Conservation (phyloP, 2,888 invertebrate species). For the Argyra leucocephala region DNA sequence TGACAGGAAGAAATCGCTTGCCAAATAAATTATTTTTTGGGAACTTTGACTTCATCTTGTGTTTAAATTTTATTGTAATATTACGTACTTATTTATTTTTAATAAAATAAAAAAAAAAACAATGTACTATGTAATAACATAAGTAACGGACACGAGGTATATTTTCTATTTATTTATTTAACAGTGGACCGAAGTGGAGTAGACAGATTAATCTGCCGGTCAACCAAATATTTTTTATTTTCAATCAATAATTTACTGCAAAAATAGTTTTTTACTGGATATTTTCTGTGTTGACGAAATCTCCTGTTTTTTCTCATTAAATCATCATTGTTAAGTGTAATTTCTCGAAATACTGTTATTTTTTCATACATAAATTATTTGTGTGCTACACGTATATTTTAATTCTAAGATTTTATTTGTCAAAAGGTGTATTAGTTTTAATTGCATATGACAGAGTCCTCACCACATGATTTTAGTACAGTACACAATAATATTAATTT, state of each 20-base stretch:
- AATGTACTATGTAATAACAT: too few species aligned
- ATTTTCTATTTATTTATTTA: too few species aligned
- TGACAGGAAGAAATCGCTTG: too few species aligned
- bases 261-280: not conserved
- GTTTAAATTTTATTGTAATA: not conserved
- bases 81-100: not conserved
- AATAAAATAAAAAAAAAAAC: not conserved
- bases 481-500: constrained; percentile 68
- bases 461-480: constrained; percentile 84
- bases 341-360: too few species aligned
- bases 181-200: too few species aligned
- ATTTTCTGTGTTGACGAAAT: not conserved
- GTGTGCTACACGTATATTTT: constrained; percentile 5
- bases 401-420: constrained; percentile 61
- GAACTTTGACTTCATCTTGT: too few species aligned
- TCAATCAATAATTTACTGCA: constrained; percentile 9
- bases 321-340: too few species aligned
- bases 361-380: not conserved
- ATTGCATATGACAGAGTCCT: constrained; percentile 90
- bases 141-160: constrained; percentile 20
- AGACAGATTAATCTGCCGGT: too few species aligned
- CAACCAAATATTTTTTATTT: too few species aligned
- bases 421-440: constrained; percentile 90
- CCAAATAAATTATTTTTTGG: too few species aligned
- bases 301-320: not conserved